phyloP scores from a whole-genome alignment of 2,113 vertebrate genomes.

The Oryzias curvinotus region DNA sequence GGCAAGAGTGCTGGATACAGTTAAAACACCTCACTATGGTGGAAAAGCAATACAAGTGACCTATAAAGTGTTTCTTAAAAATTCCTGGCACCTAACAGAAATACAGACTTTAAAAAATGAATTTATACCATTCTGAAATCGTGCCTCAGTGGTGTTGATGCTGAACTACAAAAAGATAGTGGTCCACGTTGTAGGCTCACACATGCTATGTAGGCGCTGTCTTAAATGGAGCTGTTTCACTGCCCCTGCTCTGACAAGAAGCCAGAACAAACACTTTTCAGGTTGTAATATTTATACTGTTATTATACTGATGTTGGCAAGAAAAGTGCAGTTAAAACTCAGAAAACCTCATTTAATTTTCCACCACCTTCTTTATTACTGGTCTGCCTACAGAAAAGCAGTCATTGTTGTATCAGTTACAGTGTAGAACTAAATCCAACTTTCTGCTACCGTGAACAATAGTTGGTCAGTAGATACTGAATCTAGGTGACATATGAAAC shows the following conservation, averaged over 20 bases:
- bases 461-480: too few species aligned
- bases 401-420: constrained; percentile 66
- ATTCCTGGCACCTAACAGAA: constrained; percentile 29
- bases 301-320: constrained; percentile 75
- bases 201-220: constrained; percentile 57
- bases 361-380: constrained; percentile 43
- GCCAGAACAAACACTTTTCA: constrained; percentile 77
- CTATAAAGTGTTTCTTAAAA: constrained; percentile 31
- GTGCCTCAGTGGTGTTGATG: constrained; percentile 25
- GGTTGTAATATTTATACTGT: constrained; percentile 77
- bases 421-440: constrained; percentile 15
- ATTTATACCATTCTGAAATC: constrained; percentile 20
- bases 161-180: constrained; percentile 39
- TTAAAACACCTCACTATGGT: constrained; percentile 21
- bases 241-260: constrained; percentile 48
- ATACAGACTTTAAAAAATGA: constrained; percentile 11
- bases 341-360: constrained; percentile 72
- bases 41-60: constrained; percentile 36
- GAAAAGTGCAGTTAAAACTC: constrained; percentile 34
- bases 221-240: constrained; percentile 51
- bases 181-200: constrained; percentile 38
- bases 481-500: background rate
- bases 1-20: constrained; percentile 9
- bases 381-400: constrained; percentile 53
- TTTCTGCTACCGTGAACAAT: constrained; percentile 30